Base-by-base conservation (phyloP, 2,888 invertebrate species). In the Melinopterus prodromus region DNA sequence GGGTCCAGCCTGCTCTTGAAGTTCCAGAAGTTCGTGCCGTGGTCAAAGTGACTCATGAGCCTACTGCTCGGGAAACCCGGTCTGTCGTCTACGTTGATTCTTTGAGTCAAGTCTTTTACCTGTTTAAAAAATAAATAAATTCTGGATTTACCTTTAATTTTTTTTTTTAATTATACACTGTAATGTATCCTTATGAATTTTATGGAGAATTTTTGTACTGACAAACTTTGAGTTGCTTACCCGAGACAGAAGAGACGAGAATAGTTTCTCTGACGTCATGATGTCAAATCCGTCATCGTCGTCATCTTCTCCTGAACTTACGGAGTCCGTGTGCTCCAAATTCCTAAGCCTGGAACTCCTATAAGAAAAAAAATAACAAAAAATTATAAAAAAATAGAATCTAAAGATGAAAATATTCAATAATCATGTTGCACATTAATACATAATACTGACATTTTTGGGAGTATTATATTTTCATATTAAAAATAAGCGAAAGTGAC, bases 251-350 rank as follows among this genome's bases (percentile, higher is more conserved):
- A 97, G 90, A 14, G 96, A 96, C 14, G 97, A 96, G 90, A 97
- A 97, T 78, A 97, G 91, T 88, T 96, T 96, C 90, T 97, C 97
- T 0, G 97, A 97, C 2, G 97, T 97, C 84, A 97, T 92, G 85
- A 97, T 93, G 88, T 97, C 97, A 91, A 97, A 97, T 84, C 96
- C 96, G 87, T 97, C 97, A 86, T 96, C 96, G 85, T 97, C 94
- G 85, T 97, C 94, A 87, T 96, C 97, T 89, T 97, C 94, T 81
- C 97, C 94, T 75, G 97, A 97, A 88, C 97, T 97, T 83, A 96
- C 92, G 82, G 97, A 97, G 89, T 97, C 97, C 69, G 95, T 95
- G 85, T 95, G 94, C 87, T 94, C 93, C 37, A 92, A 86, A 16
- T 92, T 91, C 82, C 94, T 92, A 71, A 95, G 95, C 81, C 95